Evolutionary conservation across 2,113 vertebrate species (phyloP), one percentile per base, ranked within the genome.

Genomic region (Electrona antarctica): DNA sequence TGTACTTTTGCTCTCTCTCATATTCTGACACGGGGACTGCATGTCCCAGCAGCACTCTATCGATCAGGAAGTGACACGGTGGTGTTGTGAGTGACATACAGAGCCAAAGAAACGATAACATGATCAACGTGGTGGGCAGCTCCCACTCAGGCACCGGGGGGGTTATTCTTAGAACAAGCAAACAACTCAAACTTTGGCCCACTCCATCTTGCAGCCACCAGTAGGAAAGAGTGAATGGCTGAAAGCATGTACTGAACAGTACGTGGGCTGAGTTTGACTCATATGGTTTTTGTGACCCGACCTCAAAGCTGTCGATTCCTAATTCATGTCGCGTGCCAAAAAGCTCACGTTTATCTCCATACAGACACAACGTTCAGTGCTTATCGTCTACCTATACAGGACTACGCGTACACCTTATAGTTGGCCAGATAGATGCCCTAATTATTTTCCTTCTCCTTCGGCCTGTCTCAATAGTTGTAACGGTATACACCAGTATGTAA

Each of bases 91-190:
- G 71, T 84, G 82, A 90, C 85, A 90, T 83, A 81, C 67, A 45
- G 41, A 7, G 33, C 33, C 33, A 41, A 41, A 41, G 2, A 4
- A 1, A 13, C 21, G 1, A 46, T 69, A 55, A 76, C 77, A 63
- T 41, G 70, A 76, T 67, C 60, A 60, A 66, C 33, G 74, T 12
- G 8, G 8, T 4, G 1, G 11, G 8, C 12, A 9, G 7, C 83
- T 77, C 88, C 87, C 84, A 91, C 87, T 66, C 77, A 84, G 83
- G 84, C 63, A 71, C 33, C 67, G 62, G 7, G 8, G 7, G 8
- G 11, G 76, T 68, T 91, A 90, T 86, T 87, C 85, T 87, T 89
- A 89, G 87, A 84, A 70, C 1, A 1, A 85, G 79, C 81, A 76
- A 69, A 80, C 75, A 79, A 74, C 47, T 41, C 33, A 41, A 41